Evolutionary conservation across 2,888 invertebrate species (phyloP).

Genomic region (Eilema caniola): DNA sequence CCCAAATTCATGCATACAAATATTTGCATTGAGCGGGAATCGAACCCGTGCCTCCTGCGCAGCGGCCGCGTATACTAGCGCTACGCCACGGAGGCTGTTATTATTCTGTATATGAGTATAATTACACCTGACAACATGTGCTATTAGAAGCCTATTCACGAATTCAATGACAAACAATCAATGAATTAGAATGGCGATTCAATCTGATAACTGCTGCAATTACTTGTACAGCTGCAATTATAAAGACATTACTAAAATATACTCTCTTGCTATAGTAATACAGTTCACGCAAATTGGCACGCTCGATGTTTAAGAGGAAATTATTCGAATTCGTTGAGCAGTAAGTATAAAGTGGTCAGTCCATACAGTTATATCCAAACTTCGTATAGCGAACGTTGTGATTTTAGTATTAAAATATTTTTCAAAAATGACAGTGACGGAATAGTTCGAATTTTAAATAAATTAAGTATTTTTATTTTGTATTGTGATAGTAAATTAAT

Average conservation of each 20-base stretch:
- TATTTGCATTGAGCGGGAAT: no score
- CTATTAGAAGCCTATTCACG: no score
- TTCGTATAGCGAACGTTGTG: conserved; percentile 37
- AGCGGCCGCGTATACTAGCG: no score
- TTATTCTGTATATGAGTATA: background rate
- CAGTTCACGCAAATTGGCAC: conserved; percentile 4
- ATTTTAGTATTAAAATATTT: conserved; percentile 14
- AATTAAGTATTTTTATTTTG: conserved; percentile 7
- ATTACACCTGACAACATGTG: background rate
- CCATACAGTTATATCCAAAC: conserved; percentile 42
- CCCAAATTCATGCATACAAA: no score
- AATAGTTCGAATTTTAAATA: conserved; percentile 12
- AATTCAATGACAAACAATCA: conserved; percentile 19
- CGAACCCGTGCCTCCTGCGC: no score
- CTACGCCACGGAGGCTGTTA: no score
- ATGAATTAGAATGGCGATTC: conserved; percentile 21
- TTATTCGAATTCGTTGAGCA: conserved; percentile 28
- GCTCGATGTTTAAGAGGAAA: conserved; percentile 10
- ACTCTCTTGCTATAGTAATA: background rate
- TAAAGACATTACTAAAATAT: conserved; percentile 8
- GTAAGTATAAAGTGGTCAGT: conserved; percentile 20
- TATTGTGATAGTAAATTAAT: conserved; percentile 13
- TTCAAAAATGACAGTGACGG: conserved; percentile 1
- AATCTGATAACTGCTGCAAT: conserved; percentile 2
- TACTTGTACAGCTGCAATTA: conserved; percentile 6